These are phyloP conservation scores for Triplophysa bombifrons DNA, from an alignment of 2,797 vertebrate genomes.

Conservation along the genomic window DNA sequence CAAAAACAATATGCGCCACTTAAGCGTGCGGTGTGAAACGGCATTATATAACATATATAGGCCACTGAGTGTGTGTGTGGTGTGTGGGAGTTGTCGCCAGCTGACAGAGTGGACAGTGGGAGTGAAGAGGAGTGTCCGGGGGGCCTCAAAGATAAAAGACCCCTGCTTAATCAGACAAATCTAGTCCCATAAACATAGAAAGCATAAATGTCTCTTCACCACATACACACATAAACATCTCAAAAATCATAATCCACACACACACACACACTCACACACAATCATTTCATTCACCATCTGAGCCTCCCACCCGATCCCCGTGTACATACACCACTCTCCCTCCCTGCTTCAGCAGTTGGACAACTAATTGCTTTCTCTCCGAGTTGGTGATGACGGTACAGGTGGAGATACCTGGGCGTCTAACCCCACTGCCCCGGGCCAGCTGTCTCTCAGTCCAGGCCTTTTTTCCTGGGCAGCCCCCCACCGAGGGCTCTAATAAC, in stretches of 20 bases:
- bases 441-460: slow-evolving; percentile 79
- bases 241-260: slow-evolving; percentile 14
- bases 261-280: slow-evolving; percentile 5
- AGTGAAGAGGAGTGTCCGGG: too few species aligned
- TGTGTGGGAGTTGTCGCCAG: too few species aligned
- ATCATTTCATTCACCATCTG: background rate
- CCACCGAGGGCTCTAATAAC: slow-evolving; percentile 74
- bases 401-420: slow-evolving; percentile 87
- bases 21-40: too few species aligned
- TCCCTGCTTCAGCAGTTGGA: slow-evolving; percentile 56
- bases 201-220: background rate
- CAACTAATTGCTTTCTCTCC: slow-evolving; percentile 82
- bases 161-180: slow-evolving; percentile 8
- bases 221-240: slow-evolving; percentile 52
- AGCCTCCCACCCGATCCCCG: slow-evolving; percentile 22
- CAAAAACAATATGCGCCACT: too few species aligned
- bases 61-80: too few species aligned
- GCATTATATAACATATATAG: too few species aligned
- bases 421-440: slow-evolving; percentile 74
- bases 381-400: slow-evolving; percentile 79
- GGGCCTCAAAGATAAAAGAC: too few species aligned
- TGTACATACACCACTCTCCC: slow-evolving; percentile 23
- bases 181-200: background rate
- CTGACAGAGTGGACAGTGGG: too few species aligned
- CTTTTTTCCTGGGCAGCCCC: slow-evolving; percentile 61